Evolutionary conservation across 2,113 vertebrate genomes (phyloP).

Genomic region (Alethe diademata): DNA sequence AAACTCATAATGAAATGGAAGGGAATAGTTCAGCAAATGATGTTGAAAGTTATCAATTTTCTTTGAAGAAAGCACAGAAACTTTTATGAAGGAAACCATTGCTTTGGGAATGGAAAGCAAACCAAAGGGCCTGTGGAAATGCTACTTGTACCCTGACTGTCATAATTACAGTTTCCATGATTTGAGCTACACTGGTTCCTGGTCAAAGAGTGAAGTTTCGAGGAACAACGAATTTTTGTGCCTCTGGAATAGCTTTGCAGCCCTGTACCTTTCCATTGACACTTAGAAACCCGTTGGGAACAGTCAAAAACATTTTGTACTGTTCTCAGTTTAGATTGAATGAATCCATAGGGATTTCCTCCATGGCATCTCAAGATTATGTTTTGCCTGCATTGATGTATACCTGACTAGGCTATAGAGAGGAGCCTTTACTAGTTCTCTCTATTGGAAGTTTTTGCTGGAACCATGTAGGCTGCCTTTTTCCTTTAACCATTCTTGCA

Average conservation of each 20-base stretch:
- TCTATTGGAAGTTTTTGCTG: conserved; percentile 69
- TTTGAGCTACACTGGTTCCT: conserved; percentile 77
- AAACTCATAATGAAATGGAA: conserved; percentile 71
- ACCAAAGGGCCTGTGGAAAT: conserved; percentile 78
- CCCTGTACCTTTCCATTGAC: conserved; percentile 76
- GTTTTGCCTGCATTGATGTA: conserved; percentile 80
- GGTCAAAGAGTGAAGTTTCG: conserved; percentile 73
- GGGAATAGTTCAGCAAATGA: conserved; percentile 69
- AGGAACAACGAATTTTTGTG: conserved; percentile 83
- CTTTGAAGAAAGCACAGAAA: conserved; percentile 80
- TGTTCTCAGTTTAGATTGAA: conserved; percentile 80
- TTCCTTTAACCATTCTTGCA: not conserved
- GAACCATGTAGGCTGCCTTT: not conserved
- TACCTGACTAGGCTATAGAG: conserved; percentile 77
- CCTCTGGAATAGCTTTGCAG: conserved; percentile 83
- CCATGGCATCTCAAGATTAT: conserved; percentile 69
- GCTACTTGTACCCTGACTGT: conserved; percentile 84
- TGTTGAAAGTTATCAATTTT: conserved; percentile 70
- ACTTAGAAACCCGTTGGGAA: conserved; percentile 74
- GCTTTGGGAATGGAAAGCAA: conserved; percentile 75
- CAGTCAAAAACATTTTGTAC: conserved; percentile 66
- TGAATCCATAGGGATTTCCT: conserved; percentile 77
- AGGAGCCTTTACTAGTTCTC: conserved; percentile 78
- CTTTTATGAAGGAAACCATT: conserved; percentile 82
- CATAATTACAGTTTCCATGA: conserved; percentile 82